phyloP scores from a whole-genome alignment of 2,888 invertebrate genomes.

The Tetrapedia diversipes region DNA sequence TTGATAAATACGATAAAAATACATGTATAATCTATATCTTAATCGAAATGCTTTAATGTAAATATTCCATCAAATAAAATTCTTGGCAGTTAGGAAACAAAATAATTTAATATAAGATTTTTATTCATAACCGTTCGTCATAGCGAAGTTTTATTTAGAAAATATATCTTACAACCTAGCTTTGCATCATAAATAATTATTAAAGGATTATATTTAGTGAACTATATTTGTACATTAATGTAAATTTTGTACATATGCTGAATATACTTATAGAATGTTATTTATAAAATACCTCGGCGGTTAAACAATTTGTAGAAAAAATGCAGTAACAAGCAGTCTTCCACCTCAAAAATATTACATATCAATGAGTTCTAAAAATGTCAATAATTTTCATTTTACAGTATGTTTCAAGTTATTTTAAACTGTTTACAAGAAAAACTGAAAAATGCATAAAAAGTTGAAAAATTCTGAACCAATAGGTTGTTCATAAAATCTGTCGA shows the following conservation, averaged over 20 bases:
- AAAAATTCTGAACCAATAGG: constrained; percentile 18
- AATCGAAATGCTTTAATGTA: constrained; percentile 18
- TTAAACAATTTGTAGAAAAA: constrained; percentile 45
- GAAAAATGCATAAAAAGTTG: constrained; percentile 5
- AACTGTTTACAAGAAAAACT: background rate
- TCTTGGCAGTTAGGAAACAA: constrained; percentile 47
- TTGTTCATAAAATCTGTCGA: background rate
- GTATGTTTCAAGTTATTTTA: no score
- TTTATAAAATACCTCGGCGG: constrained; percentile 14
- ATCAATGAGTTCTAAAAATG: constrained; percentile 5
- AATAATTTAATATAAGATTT: constrained; percentile 30
- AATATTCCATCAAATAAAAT: constrained; percentile 19
- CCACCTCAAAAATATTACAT: constrained; percentile 44
- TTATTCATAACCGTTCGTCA: constrained; percentile 31
- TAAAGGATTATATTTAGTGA: constrained; percentile 29
- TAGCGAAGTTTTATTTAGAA: constrained; percentile 53
- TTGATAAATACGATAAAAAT: constrained; percentile 20
- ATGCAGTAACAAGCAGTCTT: constrained; percentile 66
- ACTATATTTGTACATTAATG: constrained; percentile 61
- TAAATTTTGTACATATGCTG: constrained; percentile 51
- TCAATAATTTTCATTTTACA: constrained; percentile 14
- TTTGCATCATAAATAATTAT: constrained; percentile 60
- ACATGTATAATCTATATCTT: constrained; percentile 16
- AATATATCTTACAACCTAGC: constrained; percentile 37
- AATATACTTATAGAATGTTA: constrained; percentile 19